Conservation (phyloP, 1,140 invertebrate species). For the Aphaenogaster floridana region DNA sequence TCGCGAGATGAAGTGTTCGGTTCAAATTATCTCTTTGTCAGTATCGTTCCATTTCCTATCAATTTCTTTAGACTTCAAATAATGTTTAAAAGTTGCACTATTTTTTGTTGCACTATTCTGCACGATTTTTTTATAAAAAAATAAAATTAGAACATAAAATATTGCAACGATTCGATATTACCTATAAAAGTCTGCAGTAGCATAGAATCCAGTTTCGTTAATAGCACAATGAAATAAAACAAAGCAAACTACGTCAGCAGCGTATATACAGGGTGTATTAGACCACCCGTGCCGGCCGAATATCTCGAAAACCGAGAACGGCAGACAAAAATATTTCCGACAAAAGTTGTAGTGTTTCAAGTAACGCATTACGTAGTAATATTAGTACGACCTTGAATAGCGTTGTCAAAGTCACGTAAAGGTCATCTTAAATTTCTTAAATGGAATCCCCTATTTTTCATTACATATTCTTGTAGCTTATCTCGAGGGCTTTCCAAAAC, state of each 20-base stretch:
- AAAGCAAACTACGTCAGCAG: neutral
- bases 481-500: no score
- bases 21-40: neutral
- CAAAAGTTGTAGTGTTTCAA: no score
- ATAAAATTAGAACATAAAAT: neutral
- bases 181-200: neutral
- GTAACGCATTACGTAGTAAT: no score
- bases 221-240: slow-evolving; percentile 7
- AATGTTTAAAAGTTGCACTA: neutral
- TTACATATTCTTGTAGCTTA: no score
- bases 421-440: no score
- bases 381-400: no score
- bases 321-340: no score
- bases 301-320: no score
- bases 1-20: neutral
- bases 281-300: no score
- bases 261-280: neutral
- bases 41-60: neutral
- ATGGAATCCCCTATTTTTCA: no score
- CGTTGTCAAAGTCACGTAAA: no score
- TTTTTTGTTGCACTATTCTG: neutral
- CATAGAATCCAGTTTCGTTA: neutral
- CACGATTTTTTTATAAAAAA: slow-evolving; percentile 4
- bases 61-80: neutral
- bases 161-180: neutral